Evolutionary conservation across 2,888 invertebrate genomes (phyloP).

Genomic region (Drosophila hawaiiensis): DNA sequence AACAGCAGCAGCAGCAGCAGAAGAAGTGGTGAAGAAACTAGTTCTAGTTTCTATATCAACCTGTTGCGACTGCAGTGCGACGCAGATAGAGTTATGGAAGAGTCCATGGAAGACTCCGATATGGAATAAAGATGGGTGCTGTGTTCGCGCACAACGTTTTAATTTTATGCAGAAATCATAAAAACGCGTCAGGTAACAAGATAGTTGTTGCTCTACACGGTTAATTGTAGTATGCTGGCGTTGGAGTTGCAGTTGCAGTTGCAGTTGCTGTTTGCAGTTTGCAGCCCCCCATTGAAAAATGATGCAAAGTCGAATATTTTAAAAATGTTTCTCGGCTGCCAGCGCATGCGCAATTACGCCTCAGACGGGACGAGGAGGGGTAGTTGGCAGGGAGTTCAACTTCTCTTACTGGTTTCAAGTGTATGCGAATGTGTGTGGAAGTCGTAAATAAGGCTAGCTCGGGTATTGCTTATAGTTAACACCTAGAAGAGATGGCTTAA

Average conservation of each 20-base stretch:
- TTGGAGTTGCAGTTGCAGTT: constrained; percentile 4
- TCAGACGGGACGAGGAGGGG: background rate
- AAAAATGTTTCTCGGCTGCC: constrained; percentile 51
- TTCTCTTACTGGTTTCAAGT: background rate
- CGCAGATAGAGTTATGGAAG: constrained; percentile 22
- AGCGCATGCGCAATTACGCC: constrained; percentile 74
- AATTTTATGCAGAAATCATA: constrained; percentile 82
- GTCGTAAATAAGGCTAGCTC: constrained; percentile 67
- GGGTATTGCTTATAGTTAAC: constrained; percentile 78
- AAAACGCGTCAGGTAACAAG: constrained; percentile 81
- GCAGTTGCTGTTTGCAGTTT: constrained; percentile 12
- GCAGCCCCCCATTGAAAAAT: constrained; percentile 58
- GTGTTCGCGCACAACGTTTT: constrained; percentile 64
- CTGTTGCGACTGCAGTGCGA: constrained; percentile 12
- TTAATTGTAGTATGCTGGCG: constrained; percentile 67
- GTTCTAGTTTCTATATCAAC: constrained; percentile 37
- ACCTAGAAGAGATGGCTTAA: constrained; percentile 60
- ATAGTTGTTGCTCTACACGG: constrained; percentile 73
- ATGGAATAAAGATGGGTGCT: constrained; percentile 14
- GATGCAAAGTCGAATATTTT: constrained; percentile 77
- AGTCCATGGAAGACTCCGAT: constrained; percentile 3
- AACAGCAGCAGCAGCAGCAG: constrained; percentile 21
- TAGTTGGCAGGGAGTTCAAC: background rate
- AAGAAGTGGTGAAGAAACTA: constrained; percentile 30
- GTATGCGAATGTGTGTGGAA: constrained; percentile 47